Percentiles rank a stretch among this genome's conserved stretches.
Conservation (phyloP, 2,888 invertebrate genomes). For the Cheilosia soror region DNA sequence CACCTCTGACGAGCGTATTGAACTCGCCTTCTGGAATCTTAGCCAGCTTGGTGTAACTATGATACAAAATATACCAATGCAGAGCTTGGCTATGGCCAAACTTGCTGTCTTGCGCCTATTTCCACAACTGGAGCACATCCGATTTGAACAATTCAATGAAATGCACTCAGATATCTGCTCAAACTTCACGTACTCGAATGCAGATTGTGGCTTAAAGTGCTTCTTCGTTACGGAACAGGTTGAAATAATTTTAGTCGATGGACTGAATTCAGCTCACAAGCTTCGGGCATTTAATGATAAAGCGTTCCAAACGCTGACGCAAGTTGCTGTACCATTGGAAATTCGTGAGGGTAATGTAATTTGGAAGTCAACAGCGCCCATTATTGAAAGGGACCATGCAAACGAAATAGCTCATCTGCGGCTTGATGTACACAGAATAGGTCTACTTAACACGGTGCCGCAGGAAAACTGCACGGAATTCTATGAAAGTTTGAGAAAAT, state of each 20-base stretch:
- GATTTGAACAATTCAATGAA: conserved; percentile 42
- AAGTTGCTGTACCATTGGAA: conserved; percentile 85
- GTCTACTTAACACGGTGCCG: conserved; percentile 85
- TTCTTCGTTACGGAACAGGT: conserved; percentile 78
- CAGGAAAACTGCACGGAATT: conserved; percentile 85
- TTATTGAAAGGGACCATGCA: conserved; percentile 85
- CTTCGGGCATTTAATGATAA: conserved; percentile 84
- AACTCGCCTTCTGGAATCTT: conserved; percentile 82
- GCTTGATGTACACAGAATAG: conserved; percentile 89
- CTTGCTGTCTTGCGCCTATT: conserved; percentile 31
- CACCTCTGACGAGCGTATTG: conserved; percentile 80
- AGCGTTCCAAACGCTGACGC: conserved; percentile 85
- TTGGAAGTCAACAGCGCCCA: conserved; percentile 84
- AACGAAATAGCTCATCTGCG: conserved; percentile 86
- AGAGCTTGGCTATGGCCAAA: conserved; percentile 41
- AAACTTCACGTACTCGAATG: conserved; percentile 37
- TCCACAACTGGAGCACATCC: conserved; percentile 19
- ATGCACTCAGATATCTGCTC: conserved; percentile 44
- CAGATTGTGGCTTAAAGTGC: conserved; percentile 52
- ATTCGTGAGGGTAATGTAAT: conserved; percentile 86
- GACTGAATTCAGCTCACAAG: conserved; percentile 86
- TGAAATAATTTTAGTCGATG: conserved; percentile 88
- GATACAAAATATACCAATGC: conserved; percentile 75
- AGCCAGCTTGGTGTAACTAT: conserved; percentile 76
- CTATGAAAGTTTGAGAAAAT: conserved; percentile 85